These are phyloP conservation scores for Anthophora plumipes DNA, from an alignment of 2,888 invertebrate genomes.

Conservation along the genomic window DNA sequence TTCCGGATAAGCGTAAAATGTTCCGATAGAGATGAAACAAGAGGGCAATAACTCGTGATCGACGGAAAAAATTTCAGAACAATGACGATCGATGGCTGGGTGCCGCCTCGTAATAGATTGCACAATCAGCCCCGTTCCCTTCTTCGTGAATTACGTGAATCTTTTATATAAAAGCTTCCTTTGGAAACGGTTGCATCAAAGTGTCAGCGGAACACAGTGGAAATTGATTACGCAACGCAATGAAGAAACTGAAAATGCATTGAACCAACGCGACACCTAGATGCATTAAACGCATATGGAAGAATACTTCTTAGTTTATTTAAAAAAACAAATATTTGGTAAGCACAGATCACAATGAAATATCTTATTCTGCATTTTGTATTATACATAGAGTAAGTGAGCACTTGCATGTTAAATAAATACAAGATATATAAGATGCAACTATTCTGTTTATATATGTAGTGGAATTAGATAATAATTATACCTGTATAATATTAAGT, in stretches of 20 bases:
- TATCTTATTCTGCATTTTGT: no score
- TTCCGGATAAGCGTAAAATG: neutral
- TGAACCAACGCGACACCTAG: neutral
- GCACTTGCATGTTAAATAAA: no score
- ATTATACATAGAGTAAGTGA: no score
- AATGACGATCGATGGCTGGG: conserved; percentile 28
- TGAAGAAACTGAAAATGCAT: neutral
- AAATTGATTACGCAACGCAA: conserved; percentile 29
- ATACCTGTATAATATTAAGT: no score
- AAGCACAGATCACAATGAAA: no score
- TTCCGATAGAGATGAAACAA: neutral
- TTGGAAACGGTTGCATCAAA: conserved; percentile 22
- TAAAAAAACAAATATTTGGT: neutral
- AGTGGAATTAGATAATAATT: no score
- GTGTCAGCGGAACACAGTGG: conserved; percentile 7
- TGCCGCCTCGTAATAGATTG: conserved; percentile 17
- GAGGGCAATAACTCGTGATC: conserved; percentile 1
- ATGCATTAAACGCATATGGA: neutral
- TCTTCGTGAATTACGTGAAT: conserved; percentile 43
- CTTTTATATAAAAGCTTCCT: conserved; percentile 42
- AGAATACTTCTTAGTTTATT: neutral
- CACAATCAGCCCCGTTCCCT: conserved; percentile 15
- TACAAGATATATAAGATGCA: no score
- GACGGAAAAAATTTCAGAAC: conserved; percentile 18
- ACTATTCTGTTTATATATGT: no score